phyloP scores from a whole-genome alignment of 35 echinoderm and acorn worm species.

The Ophiothrix spiculata region DNA sequence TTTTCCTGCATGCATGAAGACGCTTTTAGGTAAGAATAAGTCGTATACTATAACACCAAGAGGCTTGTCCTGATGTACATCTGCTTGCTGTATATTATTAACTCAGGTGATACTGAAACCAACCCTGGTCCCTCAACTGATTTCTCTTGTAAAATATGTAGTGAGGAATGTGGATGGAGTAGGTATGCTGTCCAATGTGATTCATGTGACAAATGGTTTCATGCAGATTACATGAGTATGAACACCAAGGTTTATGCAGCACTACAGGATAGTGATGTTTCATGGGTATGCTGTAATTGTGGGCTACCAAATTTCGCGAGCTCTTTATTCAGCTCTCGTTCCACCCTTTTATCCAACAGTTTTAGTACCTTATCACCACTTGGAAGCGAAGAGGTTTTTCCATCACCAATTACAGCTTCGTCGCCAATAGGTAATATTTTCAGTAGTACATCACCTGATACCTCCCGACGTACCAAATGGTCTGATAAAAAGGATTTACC shows the following conservation, averaged over 20 bases:
- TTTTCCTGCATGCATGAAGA: neutral
- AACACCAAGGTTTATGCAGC: neutral
- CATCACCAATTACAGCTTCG: neutral
- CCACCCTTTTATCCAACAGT: neutral
- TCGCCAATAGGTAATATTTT: neutral
- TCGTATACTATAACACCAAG: neutral
- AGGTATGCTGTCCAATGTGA: constrained; percentile 12
- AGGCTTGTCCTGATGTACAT: neutral
- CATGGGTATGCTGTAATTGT: constrained; percentile 3
- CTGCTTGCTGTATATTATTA: neutral
- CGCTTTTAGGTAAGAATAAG: neutral
- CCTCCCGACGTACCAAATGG: neutral
- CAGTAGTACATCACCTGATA: neutral
- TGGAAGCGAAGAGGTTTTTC: neutral
- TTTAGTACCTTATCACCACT: neutral
- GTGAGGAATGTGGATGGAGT: neutral
- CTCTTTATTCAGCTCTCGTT: neutral
- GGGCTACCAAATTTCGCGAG: constrained; percentile 13
- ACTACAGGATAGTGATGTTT: neutral
- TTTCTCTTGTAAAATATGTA: constrained; percentile 19
- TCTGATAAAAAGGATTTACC: neutral
- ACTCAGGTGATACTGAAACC: neutral
- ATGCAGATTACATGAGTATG: constrained; percentile 10
- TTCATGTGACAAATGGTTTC: neutral
- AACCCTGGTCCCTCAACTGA: constrained; percentile 2